Evolutionary conservation across 2,888 invertebrate species (phyloP), one percentile per base, ranked within the genome.

Genomic region (Conchocele bisecta): DNA sequence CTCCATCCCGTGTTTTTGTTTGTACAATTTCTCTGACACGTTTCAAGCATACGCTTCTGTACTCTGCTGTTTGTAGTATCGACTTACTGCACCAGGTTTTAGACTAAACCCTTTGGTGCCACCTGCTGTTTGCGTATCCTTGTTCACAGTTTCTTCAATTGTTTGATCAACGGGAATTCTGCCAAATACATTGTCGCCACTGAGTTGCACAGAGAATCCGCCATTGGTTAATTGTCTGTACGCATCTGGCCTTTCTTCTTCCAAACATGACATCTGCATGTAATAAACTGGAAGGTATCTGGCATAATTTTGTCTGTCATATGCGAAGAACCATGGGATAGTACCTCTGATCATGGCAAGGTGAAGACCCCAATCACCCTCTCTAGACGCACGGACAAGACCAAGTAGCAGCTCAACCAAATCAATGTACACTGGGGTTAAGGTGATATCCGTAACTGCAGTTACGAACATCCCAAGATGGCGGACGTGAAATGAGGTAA

Each of bases 261-360:
- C 11, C n/a, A 35, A 35, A 11, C n/a, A 13, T 13, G n/a, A n/a
- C 37, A 81, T 79, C 24, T 72, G 29, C 17, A 61, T 53, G 37
- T n/a, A 65, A 59, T 79, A 81, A 4, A 39, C 28, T 31, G 71
- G 24, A 15, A 82, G 41, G 44, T 76, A 82, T 11, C 79, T 31
- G 17, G 82, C 75, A 53, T 83, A 81, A 53, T 83, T 83, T 6
- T 71, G 28, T 15, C 51, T 66, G 51, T 83, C 77, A 54, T 79
- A 81, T 3, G 81, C 81, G 82, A 82, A 83, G 37, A 59, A 70
- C 75, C 75, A 82, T 15, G 70, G 81, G 29, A 81, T 71, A 65
- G 80, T 64, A 3, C 5, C 17, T 17, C 59, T 11, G 11, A 81
- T 71, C 3, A 59, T 35, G 22, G 31, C 17, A 6, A 83, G 68